Percentiles rank a stretch among this genome's conserved stretches.
Evolutionary conservation across 2,888 invertebrate genomes (phyloP).

Genomic region (Phymatocera aterrima): DNA sequence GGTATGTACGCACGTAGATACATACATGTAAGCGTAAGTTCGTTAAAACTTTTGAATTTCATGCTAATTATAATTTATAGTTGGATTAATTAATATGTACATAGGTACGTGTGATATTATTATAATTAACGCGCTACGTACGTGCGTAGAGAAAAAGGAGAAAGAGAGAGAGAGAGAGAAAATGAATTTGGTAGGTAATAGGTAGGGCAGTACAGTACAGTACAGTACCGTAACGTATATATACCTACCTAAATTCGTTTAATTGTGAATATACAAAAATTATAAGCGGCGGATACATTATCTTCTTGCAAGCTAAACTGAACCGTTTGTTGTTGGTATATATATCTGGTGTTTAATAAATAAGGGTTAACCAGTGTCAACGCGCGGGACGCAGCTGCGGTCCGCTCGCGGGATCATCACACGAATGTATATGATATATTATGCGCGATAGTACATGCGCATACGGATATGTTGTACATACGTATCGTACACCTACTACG

Average conservation of each 20-base stretch:
- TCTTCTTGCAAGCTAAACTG: not conserved
- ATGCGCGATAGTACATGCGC: slow-evolving; percentile 1
- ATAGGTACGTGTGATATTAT: not conserved
- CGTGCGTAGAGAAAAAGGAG: no score
- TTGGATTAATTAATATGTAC: not conserved
- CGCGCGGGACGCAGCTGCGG: slow-evolving; percentile 62
- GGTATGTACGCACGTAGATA: not conserved
- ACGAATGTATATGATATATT: no score
- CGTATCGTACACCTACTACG: no score
- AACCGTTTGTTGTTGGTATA: not conserved
- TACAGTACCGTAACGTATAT: no score
- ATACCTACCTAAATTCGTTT: not conserved
- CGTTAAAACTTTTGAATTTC: no score
- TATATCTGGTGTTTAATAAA: slow-evolving; percentile 51
- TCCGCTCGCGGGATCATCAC: slow-evolving; percentile 50
- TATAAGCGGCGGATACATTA: not conserved
- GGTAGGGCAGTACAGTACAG: no score
- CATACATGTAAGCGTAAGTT: no score
- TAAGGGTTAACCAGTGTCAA: slow-evolving; percentile 69
- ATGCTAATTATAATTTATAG: not conserved
- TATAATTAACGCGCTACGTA: no score
- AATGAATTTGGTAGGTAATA: no score
- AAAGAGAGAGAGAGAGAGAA: no score
- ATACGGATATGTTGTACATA: not conserved
- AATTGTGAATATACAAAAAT: not conserved